Conservation (phyloP, 2,888 invertebrate species). For the Protonemura montana region DNA sequence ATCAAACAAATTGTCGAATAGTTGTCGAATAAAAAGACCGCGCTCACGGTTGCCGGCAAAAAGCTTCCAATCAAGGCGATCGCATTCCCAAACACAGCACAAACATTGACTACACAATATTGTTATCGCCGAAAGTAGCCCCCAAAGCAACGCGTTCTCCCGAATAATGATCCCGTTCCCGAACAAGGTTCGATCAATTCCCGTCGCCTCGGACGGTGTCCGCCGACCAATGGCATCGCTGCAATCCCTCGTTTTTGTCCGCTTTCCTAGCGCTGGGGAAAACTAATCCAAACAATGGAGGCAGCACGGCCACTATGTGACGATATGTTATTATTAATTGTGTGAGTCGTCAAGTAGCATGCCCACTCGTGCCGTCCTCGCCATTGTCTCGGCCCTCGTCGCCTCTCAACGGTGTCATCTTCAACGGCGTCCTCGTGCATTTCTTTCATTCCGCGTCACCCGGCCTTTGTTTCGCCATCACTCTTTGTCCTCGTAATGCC, state of each 20-base stretch:
- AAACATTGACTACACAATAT: not conserved
- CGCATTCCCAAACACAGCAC: not conserved
- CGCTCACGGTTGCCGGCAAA: not conserved
- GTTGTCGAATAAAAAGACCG: not conserved
- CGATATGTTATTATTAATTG: slow-evolving; percentile 27
- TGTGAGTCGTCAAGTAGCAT: not conserved
- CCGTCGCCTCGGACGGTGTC: not conserved
- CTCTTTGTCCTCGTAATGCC: slow-evolving; percentile 27
- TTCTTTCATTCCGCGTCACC: slow-evolving; percentile 15
- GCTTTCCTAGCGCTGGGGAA: not conserved
- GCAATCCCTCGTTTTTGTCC: not conserved
- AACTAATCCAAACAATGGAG: not conserved
- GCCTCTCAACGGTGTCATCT: not conserved
- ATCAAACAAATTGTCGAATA: not conserved
- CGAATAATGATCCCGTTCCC: not conserved
- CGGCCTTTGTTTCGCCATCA: slow-evolving; percentile 14
- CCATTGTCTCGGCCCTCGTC: slow-evolving; percentile 7
- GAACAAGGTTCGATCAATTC: not conserved
- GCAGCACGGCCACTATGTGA: not conserved
- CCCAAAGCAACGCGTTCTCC: not conserved
- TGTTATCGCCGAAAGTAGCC: not conserved
- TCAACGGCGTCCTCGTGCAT: not conserved
- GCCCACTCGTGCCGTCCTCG: not conserved
- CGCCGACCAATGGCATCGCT: not conserved
- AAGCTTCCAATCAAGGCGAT: not conserved